Conservation (phyloP, 2,113 vertebrate species). For the Halichoerus grypus region DNA sequence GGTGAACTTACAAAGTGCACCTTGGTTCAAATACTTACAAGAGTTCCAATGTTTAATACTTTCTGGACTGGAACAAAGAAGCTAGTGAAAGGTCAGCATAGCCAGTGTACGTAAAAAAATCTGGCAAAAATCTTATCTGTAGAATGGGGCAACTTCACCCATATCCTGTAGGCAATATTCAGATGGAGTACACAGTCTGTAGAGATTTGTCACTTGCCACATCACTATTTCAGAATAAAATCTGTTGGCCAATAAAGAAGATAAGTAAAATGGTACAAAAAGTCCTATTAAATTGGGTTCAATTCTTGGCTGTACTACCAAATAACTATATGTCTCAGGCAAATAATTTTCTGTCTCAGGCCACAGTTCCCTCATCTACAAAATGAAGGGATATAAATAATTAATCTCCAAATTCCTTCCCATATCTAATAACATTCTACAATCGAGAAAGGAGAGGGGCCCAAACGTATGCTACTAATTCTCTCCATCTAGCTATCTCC, state of each 20-base stretch:
- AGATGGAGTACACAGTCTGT: neutral
- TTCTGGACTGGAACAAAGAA: constrained; percentile 45
- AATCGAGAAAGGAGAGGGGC: neutral
- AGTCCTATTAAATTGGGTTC: neutral
- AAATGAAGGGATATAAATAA: neutral
- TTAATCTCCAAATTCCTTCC: neutral
- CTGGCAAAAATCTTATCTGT: neutral
- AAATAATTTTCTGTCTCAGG: constrained; percentile 25
- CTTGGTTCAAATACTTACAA: constrained; percentile 47
- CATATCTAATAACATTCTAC: neutral
- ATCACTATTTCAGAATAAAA: neutral
- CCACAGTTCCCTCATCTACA: neutral
- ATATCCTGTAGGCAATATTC: neutral
- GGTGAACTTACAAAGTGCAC: neutral
- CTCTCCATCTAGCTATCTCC: neutral
- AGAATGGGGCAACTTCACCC: neutral
- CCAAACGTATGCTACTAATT: neutral
- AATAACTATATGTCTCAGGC: neutral
- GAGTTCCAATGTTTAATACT: neutral
- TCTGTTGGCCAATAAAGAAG: neutral
- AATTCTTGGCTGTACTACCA: neutral
- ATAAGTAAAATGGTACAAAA: neutral
- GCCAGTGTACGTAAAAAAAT: neutral
- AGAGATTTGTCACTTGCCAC: neutral
- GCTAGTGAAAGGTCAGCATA: neutral